These are phyloP conservation scores for Lepetodrilus schrolli DNA, from an alignment of 2,888 invertebrate genomes.

Conservation along the genomic window DNA sequence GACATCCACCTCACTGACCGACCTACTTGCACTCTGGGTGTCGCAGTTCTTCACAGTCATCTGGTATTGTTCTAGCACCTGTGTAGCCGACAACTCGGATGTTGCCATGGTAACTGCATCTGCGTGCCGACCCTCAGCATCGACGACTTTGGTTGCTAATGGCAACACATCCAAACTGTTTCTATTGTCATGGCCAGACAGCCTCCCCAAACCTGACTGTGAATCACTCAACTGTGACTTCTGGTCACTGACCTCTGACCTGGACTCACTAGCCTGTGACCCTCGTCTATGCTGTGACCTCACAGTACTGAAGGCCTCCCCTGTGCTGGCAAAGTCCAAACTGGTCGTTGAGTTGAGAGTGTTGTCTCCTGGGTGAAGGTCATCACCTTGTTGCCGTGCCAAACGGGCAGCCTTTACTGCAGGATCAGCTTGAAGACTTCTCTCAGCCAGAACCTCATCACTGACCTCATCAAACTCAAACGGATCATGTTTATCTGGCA, in stretches of 20 bases:
- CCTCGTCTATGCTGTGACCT: conserved; percentile 11
- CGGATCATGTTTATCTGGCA: conserved; percentile 35
- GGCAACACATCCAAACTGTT: not conserved
- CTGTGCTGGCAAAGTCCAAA: conserved; percentile 39
- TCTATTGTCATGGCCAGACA: not conserved
- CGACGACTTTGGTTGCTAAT: not conserved
- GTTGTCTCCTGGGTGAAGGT: not conserved
- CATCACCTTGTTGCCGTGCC: not conserved
- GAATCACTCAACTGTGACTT: not conserved
- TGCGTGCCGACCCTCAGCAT: not conserved
- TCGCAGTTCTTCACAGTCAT: conserved; percentile 51
- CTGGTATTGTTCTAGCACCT: conserved; percentile 58
- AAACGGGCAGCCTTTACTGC: not conserved
- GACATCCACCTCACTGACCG: conserved; percentile 4
- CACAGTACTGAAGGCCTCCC: conserved; percentile 40
- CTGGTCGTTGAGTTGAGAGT: conserved; percentile 32
- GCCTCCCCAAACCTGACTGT: not conserved
- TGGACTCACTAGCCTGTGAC: not conserved
- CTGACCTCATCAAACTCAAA: not conserved
- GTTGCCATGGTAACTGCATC: conserved; percentile 35
- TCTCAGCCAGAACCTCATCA: not conserved
- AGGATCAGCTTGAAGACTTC: not conserved
- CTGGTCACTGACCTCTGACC: not conserved
- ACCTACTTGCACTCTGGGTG: not conserved
- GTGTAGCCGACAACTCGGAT: conserved; percentile 51